Evolutionary conservation across 2,797 vertebrate species (phyloP), one percentile per base, ranked within the genome.

Genomic region (Enteromius viviparus): DNA sequence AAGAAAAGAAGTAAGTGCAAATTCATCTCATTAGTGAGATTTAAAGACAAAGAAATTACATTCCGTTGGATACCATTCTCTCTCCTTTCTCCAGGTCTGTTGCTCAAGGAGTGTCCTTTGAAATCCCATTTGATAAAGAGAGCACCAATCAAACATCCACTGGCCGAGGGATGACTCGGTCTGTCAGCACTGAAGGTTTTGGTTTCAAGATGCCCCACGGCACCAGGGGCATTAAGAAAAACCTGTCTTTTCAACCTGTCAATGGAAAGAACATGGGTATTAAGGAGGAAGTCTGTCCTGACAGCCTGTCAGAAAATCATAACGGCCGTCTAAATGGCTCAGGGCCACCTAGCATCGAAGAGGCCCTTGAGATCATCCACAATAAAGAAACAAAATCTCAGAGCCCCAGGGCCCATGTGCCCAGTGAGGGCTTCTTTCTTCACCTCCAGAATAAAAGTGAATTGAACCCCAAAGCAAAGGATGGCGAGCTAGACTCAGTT

Each of bases 121-220:
- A 99, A 89, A 98, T 99, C 88, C 96, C 98, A 87, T 97, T 99
- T 88, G 96, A 97, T 91, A 96, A 98, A 91, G 96, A 97, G 55
- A 93, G 94, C 88, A 92, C 87, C 85, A 83, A 83, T 64, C 91
- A 92, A 64, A 90, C 88, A 0, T 26, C 90, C 64, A 0, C 87
- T 85, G 93, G 89, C 55, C 90, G 87, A 45, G 96, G 96, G 81
- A 97, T 99, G 90, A 96, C 95, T 23, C 93, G 97, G 88, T 99
- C 97, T 40, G 81, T 97, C 78, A 99, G 98, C 90, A 99, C 97
- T 4, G 98, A 99, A 84, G 97, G 97, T 21, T 95, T 97, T 79
- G 89, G 95, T 53, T 93, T 96, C 82, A 98, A 95, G 85, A 89
- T 93, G 23, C 93, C 94, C 86, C 40, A 89, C 7, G 89, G 96